phyloP scores from a whole-genome alignment of 2,113 vertebrate species.

The Chloropsis hardwickii region DNA sequence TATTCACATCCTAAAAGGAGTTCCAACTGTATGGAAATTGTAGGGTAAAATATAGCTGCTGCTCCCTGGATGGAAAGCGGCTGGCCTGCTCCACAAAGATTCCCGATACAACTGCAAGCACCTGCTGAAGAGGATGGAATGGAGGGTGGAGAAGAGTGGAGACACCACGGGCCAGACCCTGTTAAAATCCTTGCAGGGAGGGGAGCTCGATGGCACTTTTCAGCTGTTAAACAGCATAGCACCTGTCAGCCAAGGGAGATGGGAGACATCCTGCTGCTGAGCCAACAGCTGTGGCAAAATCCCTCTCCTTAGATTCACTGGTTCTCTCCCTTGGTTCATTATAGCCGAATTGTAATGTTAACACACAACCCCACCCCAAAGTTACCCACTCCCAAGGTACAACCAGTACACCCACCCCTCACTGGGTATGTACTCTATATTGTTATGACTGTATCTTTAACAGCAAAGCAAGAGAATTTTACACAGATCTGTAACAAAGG shows the following conservation, averaged over 20 bases:
- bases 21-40: rapidly evolving
- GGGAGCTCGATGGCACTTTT: background rate
- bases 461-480: background rate
- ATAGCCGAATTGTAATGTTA: background rate
- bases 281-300: background rate
- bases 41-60: background rate
- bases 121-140: background rate
- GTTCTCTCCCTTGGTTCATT: background rate
- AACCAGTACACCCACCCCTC: background rate
- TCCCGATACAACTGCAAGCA: background rate
- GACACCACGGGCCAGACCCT: background rate
- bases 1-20: background rate
- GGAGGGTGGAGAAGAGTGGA: background rate
- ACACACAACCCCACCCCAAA: background rate
- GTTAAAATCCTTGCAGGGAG: background rate
- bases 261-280: background rate
- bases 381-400: background rate
- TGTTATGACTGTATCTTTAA: background rate
- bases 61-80: background rate
- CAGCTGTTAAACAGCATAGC: background rate
- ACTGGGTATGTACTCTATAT: no score
- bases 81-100: background rate
- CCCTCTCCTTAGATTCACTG: background rate
- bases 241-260: background rate
- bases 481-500: background rate